Percentiles rank a stretch among this genome's conserved stretches.
phyloP scores from a whole-genome alignment of 1,140 invertebrate species.

The Homalodisca vitripennis region DNA sequence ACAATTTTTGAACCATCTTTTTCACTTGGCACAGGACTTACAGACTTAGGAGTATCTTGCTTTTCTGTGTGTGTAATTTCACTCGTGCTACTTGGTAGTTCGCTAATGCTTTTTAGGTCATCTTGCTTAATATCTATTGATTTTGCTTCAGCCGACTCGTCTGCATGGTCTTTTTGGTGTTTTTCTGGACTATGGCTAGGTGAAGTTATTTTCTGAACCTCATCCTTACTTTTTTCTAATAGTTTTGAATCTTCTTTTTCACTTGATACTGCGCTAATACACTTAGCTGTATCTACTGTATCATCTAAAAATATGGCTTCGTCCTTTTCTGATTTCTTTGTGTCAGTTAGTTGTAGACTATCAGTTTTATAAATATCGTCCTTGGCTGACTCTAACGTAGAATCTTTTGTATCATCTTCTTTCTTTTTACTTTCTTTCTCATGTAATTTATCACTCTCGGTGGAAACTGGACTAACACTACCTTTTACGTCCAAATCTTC shows the following conservation, averaged over 20 bases:
- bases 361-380: no score
- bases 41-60: constrained; percentile 11
- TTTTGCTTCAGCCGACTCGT: background rate
- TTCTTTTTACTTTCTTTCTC: no score
- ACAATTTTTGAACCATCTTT: background rate
- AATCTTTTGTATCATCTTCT: no score
- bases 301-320: no score
- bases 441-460: no score
- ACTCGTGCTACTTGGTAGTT: no score
- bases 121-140: background rate
- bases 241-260: background rate
- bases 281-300: background rate
- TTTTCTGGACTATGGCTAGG: background rate
- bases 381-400: no score
- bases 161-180: no score
- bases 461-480: no score
- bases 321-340: no score
- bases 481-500: no score
- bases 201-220: background rate
- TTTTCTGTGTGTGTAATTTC: background rate
- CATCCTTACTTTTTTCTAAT: background rate
- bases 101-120: background rate
- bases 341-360: no score
- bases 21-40: constrained; percentile 24
- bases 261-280: background rate